Evolutionary conservation across 2,888 invertebrate species (phyloP), one percentile per base, ranked within the genome.

Genomic region (Tipula confusa): DNA sequence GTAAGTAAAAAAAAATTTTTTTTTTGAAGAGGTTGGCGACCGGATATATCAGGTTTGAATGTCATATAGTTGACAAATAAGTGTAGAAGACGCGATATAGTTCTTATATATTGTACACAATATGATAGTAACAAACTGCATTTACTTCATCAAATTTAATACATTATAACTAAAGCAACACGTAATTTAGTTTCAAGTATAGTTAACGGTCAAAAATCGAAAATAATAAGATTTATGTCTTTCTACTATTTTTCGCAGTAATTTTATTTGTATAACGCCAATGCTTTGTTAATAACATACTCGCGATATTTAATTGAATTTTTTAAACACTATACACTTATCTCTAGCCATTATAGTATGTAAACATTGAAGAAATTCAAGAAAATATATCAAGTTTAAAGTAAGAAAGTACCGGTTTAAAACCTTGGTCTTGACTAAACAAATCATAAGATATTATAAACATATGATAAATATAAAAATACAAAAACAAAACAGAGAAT

Each of bases 341-440:
- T 24, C 64, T 64, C 64, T 64, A 18, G 3, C 33, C 6, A 33
- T 33, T n/a, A 33, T 9, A 33, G 15, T 24, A 24, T 24, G 64
- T 24, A 64, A 64, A 64, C 18, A 64, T 18, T 64, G 64, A 64
- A 64, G 64, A 64, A 64, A 64, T 64, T 64, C 64, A 64, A 64
- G 64, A 64, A 64, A 64, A 64, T 64, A 64, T 64, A 64, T 64
- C 64, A 64, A 64, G 64, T 64, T 64, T 64, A 64, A 24, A 9
- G 64, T 64, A 9, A 64, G 64, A 64, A 64, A 24, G 64, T 64
- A 64, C 64, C 24, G 64, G 64, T 64, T 64, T 64, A 64, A 64
- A 64, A 64, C 64, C 64, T 64, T 64, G 64, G 64, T 64, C 64
- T 64, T 64, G 64, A 64, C 64, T 64, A 64, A 64, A 64, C 64